Percentiles rank a stretch among this genome's conserved stretches.
Evolutionary conservation across 1,140 invertebrate genomes (phyloP).

Genomic region (Dolichoris vasculosae): DNA sequence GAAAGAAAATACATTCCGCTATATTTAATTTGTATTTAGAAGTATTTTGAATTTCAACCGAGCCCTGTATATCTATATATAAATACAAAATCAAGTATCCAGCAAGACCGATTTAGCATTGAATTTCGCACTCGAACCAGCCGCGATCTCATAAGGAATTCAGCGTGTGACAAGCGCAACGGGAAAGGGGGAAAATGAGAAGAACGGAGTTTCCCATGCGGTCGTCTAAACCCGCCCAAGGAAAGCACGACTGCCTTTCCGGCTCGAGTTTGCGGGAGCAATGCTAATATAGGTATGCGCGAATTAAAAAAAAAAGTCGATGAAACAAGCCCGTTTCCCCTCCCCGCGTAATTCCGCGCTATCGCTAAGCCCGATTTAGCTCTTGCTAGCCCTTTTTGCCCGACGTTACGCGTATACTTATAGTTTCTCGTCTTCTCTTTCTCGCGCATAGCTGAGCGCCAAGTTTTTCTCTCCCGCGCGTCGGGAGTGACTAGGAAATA

Average conservation of each 20-base stretch:
- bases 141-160: background rate
- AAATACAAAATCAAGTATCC: no score
- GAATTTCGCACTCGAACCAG: background rate
- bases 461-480: constrained; percentile 9
- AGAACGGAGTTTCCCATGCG: constrained; percentile 6
- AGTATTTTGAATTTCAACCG: no score
- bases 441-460: background rate
- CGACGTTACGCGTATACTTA: background rate
- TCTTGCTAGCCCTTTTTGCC: constrained; percentile 7
- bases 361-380: constrained; percentile 23
- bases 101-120: background rate
- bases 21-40: no score
- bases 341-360: constrained; percentile 12
- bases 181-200: background rate
- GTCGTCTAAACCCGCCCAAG: background rate
- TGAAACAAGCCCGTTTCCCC: constrained; percentile 4
- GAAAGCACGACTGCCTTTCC: constrained; percentile 15
- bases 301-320: constrained; percentile 8
- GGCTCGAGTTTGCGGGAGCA: background rate
- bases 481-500: constrained; percentile 1
- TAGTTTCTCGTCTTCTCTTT: background rate
- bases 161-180: background rate
- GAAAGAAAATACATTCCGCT: no score
- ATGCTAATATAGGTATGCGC: constrained; percentile 13
- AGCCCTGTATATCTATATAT: no score